These are phyloP conservation scores for Bombylius major DNA, from an alignment of 2,888 invertebrate genomes.

Conservation along the genomic window DNA sequence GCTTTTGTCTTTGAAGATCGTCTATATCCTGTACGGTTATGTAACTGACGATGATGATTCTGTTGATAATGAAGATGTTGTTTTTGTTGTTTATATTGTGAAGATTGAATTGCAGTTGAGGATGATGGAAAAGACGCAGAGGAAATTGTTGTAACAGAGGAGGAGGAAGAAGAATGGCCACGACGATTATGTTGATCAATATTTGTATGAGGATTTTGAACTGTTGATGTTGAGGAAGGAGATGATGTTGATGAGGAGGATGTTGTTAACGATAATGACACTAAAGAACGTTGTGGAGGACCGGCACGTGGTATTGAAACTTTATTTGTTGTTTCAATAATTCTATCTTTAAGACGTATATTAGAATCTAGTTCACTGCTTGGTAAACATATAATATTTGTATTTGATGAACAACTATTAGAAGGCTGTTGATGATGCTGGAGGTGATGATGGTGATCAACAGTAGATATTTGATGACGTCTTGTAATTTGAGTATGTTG, in stretches of 20 bases:
- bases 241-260: slow-evolving; percentile 20
- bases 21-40: slow-evolving; percentile 24
- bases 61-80: slow-evolving; percentile 14
- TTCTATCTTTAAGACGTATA: slow-evolving; percentile 9
- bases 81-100: background rate
- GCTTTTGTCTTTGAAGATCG: slow-evolving; percentile 26
- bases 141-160: too few species aligned
- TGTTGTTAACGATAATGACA: slow-evolving; percentile 19
- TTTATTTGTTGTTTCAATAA: slow-evolving; percentile 10
- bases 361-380: slow-evolving; percentile 12
- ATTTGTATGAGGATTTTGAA: slow-evolving; percentile 8
- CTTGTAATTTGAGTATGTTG: slow-evolving; percentile 31
- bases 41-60: slow-evolving; percentile 18
- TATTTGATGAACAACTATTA: slow-evolving; percentile 7
- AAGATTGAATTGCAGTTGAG: background rate
- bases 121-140: background rate
- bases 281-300: slow-evolving; percentile 5
- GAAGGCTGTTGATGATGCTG: slow-evolving; percentile 9
- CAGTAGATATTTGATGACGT: slow-evolving; percentile 16
- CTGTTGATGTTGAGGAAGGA: slow-evolving; percentile 7
- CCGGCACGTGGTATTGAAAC: slow-evolving; percentile 17
- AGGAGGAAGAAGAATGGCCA: background rate
- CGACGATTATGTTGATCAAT: slow-evolving; percentile 7
- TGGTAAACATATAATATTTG: slow-evolving; percentile 10
- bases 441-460: slow-evolving; percentile 3